phyloP scores from a whole-genome alignment of 1,140 invertebrate species.

The Agraylea sexmaculata region DNA sequence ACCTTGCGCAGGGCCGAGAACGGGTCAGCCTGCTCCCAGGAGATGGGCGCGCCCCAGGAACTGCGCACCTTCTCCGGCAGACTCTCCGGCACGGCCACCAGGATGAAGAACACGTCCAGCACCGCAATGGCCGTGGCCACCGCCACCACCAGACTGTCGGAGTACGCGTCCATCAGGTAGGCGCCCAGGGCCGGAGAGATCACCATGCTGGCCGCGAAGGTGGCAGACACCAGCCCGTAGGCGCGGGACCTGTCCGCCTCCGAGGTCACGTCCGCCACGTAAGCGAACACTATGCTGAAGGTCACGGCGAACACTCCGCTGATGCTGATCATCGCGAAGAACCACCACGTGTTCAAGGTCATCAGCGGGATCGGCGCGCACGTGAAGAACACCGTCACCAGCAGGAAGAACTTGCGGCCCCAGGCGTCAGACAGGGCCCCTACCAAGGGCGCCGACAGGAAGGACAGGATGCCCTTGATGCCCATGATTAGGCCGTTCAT shows the following conservation, averaged over 20 bases:
- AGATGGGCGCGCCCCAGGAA: conserved; percentile 69
- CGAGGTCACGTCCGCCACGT: conserved; percentile 99
- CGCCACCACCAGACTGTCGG: conserved; percentile 90
- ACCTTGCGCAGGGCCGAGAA: conserved; percentile 89
- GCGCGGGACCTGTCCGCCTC: conserved; percentile 90
- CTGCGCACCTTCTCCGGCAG: conserved; percentile 85
- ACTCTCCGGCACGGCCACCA: conserved; percentile 95
- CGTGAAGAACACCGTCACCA: conserved; percentile 98
- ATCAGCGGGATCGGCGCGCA: conserved; percentile 98
- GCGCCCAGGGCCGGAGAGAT: conserved; percentile 94
- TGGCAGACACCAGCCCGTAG: conserved; percentile 95
- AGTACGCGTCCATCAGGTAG: conserved; percentile 81
- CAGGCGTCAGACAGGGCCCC: conserved; percentile 96
- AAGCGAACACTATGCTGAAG: conserved; percentile 97
- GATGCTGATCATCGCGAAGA: conserved; percentile 98
- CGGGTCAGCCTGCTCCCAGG: conserved; percentile 96
- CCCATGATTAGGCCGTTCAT: conserved; percentile 99
- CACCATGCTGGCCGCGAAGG: conserved; percentile 95
- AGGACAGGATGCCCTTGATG: conserved; percentile 94
- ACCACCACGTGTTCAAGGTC: conserved; percentile 99
- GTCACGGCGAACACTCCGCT: conserved; percentile 98
- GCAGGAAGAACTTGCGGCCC: conserved; percentile 95
- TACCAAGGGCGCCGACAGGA: conserved; percentile 91
- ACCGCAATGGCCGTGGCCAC: conserved; percentile 89
- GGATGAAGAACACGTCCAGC: conserved; percentile 95